A percentile compares a stretch with the other conserved stretches of the same genome.
Conservation (phyloP, 2,797 vertebrate species). For the Hemibagrus guttatus region DNA sequence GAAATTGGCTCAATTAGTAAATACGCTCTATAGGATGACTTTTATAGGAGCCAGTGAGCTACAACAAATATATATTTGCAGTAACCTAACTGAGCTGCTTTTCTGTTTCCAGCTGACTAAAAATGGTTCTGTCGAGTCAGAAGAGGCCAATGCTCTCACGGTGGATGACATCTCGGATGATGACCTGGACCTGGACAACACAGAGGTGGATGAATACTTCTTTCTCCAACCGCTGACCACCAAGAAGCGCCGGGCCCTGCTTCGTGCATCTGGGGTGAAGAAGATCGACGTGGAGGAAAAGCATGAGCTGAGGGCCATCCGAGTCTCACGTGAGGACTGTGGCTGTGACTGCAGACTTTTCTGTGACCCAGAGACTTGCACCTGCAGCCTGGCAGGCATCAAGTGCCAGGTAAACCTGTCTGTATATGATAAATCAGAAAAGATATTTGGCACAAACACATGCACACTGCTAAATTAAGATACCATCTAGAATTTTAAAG, state of each 20-base stretch:
- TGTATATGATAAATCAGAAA: background rate
- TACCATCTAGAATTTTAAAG: background rate
- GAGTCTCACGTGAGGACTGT: constrained; percentile 95
- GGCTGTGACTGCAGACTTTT: constrained; percentile 96
- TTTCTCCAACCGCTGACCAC: constrained; percentile 97
- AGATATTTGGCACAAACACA: background rate
- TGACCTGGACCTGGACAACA: constrained; percentile 97
- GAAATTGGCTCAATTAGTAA: background rate
- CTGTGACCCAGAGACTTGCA: constrained; percentile 97
- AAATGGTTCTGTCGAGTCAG: constrained; percentile 93
- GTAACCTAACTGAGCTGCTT: background rate
- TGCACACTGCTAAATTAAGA: background rate
- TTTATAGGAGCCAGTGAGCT: background rate
- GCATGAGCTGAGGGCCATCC: constrained; percentile 92
- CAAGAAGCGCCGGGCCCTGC: constrained; percentile 91
- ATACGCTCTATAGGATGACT: background rate
- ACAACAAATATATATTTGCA: background rate
- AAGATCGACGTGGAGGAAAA: constrained; percentile 99
- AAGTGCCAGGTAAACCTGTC: constrained; percentile 90
- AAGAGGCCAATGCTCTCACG: constrained; percentile 90
- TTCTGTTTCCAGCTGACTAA: constrained; percentile 86
- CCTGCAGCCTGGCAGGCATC: constrained; percentile 96
- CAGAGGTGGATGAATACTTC: constrained; percentile 99
- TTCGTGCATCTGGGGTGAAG: constrained; percentile 93
- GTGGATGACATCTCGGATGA: constrained; percentile 98